Conservation (phyloP, 2,797 vertebrate genomes). For the Gouania willdenowi region DNA sequence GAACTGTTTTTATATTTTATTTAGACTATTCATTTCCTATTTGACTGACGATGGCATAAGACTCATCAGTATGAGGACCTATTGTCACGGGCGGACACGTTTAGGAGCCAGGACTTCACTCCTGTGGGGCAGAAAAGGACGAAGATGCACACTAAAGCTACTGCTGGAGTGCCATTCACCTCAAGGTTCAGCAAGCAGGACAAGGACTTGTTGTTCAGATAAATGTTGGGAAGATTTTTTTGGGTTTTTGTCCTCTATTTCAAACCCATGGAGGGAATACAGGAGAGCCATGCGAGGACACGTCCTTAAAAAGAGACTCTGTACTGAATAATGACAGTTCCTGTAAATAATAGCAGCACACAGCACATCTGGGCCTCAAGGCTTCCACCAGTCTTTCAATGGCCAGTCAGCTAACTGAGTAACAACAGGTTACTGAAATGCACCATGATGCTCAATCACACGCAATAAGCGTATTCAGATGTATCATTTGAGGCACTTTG, state of each 20-base stretch:
- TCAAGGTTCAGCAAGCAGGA: slow-evolving; percentile 6
- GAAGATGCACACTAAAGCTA: slow-evolving; percentile 9
- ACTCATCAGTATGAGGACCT: slow-evolving; percentile 48
- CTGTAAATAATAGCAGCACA: slow-evolving; percentile 59
- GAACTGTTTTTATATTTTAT: slow-evolving; percentile 81
- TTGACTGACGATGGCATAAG: slow-evolving; percentile 52
- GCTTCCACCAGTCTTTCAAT: slow-evolving; percentile 70
- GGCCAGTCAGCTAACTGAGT: slow-evolving; percentile 63
- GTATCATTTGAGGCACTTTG: slow-evolving; percentile 75
- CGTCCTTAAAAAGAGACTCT: slow-evolving; percentile 38
- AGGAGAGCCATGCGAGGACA: slow-evolving; percentile 17
- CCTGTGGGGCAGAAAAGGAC: slow-evolving; percentile 35
- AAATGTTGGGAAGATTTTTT: slow-evolving; percentile 23
- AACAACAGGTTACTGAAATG: slow-evolving; percentile 61
- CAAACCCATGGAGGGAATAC: neutral
- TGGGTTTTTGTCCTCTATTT: slow-evolving; percentile 13
- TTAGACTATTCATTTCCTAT: slow-evolving; percentile 73
- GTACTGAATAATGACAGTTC: slow-evolving; percentile 41
- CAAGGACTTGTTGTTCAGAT: neutral
- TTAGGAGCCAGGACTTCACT: slow-evolving; percentile 40
- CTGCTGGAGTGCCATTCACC: slow-evolving; percentile 15
- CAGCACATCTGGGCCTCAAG: slow-evolving; percentile 73
- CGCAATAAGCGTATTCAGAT: slow-evolving; percentile 81
- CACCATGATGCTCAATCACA: slow-evolving; percentile 56
- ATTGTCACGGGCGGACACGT: slow-evolving; percentile 37